These are phyloP conservation scores for Mactra quadrangularis DNA, from an alignment of 1,140 invertebrate species.

Conservation along the genomic window DNA sequence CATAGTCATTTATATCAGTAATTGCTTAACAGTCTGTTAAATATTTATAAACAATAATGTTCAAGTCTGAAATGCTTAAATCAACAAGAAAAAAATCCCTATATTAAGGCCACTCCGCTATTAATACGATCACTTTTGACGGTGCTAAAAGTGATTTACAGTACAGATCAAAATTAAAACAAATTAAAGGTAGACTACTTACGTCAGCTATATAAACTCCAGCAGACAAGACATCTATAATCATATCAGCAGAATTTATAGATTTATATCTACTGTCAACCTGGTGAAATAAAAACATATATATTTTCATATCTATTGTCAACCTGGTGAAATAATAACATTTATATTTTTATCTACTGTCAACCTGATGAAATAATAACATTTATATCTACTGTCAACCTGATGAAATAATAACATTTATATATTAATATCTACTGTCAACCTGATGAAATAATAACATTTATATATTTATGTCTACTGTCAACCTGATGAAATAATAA, in stretches of 20 bases:
- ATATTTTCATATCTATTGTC: not conserved
- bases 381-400: not conserved
- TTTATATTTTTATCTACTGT: not conserved
- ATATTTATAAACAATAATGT: no score
- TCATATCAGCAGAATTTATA: not conserved
- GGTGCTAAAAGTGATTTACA: no score
- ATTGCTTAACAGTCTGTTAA: no score
- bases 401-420: not conserved
- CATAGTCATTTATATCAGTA: no score
- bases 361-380: not conserved
- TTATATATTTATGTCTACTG: no score
- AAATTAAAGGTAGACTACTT: no score
- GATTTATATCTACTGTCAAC: slow-evolving; percentile 22
- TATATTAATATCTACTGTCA: not conserved
- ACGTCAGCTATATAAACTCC: slow-evolving; percentile 44
- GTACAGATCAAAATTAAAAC: no score
- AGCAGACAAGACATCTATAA: slow-evolving; percentile 2
- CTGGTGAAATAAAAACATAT: not conserved
- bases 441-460: not conserved
- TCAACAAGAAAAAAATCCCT: no score
- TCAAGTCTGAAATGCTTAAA: no score
- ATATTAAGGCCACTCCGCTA: no score
- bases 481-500: no score
- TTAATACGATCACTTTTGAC: no score
- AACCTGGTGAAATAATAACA: not conserved